A percentile compares a stretch with the other conserved stretches of the same genome.
phyloP scores from a whole-genome alignment of 2,797 vertebrate genomes.

The Typhlichthys subterraneus region DNA sequence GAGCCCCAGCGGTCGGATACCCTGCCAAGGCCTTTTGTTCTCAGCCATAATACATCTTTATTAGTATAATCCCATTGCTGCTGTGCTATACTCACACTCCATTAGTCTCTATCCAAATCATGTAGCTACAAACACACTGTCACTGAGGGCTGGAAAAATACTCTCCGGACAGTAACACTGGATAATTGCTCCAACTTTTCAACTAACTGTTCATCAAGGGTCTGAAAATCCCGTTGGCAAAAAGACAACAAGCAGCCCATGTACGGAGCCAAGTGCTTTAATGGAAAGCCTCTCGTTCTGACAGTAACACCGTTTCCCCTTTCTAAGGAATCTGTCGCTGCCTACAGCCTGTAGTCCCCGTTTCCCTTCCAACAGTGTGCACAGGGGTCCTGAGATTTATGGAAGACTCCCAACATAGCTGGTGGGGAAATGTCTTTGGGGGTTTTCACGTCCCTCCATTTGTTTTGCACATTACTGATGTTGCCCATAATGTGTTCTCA shows the following conservation, averaged over 20 bases:
- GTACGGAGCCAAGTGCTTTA: slow-evolving; percentile 48
- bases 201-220: slow-evolving; percentile 58
- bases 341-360: slow-evolving; percentile 24
- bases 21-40: slow-evolving; percentile 73
- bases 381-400: slow-evolving; percentile 80
- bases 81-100: slow-evolving; percentile 71
- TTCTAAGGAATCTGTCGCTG: slow-evolving; percentile 52
- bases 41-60: slow-evolving; percentile 76
- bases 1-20: slow-evolving; percentile 55
- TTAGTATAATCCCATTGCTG: slow-evolving; percentile 73
- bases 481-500: slow-evolving; percentile 82
- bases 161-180: slow-evolving; percentile 58
- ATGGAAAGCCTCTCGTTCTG: slow-evolving; percentile 67
- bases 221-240: slow-evolving; percentile 64
- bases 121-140: slow-evolving; percentile 71
- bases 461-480: slow-evolving; percentile 84
- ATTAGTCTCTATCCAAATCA: slow-evolving; percentile 80
- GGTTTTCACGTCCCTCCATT: slow-evolving; percentile 75
- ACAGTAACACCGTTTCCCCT: slow-evolving; percentile 60
- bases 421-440: slow-evolving; percentile 66
- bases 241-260: slow-evolving; percentile 64
- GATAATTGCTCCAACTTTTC: slow-evolving; percentile 72
- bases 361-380: slow-evolving; percentile 45
- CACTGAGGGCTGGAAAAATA: slow-evolving; percentile 65
- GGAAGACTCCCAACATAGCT: slow-evolving; percentile 65